These are phyloP conservation scores for Isaurus tuberculatus DNA, from an alignment of 92 coral and sea anemone genomes.

Conservation along the genomic window DNA sequence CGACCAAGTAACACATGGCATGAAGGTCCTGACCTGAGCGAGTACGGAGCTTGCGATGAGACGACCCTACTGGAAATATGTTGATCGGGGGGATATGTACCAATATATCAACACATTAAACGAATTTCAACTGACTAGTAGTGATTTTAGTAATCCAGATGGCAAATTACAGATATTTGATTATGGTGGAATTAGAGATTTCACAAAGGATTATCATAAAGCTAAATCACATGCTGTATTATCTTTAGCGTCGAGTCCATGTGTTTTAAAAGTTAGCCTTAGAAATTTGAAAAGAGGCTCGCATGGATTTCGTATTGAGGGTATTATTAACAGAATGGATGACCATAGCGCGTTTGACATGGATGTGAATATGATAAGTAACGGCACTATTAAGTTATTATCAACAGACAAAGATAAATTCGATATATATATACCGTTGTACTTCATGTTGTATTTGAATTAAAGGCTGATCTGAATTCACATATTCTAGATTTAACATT, in stretches of 20 bases:
- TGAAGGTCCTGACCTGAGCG: too few species aligned
- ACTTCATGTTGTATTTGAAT: not conserved
- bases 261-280: not conserved
- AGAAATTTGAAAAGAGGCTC: not conserved
- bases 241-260: not conserved
- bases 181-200: not conserved
- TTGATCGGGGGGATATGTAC: not conserved
- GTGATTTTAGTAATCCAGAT: not conserved
- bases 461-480: not conserved
- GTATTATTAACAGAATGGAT: not conserved
- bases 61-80: too few species aligned
- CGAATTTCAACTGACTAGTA: not conserved
- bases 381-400: not conserved
- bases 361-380: not conserved
- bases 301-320: not conserved
- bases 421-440: not conserved
- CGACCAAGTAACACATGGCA: too few species aligned
- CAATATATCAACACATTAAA: not conserved
- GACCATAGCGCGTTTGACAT: not conserved
- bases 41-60: too few species aligned
- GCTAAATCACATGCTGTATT: not conserved
- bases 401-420: not conserved
- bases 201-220: not conserved
- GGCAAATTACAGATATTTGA: not conserved
- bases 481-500: not conserved